Evolutionary conservation across 2,113 vertebrate species (phyloP).

Genomic region (Corydoras maculifer): DNA sequence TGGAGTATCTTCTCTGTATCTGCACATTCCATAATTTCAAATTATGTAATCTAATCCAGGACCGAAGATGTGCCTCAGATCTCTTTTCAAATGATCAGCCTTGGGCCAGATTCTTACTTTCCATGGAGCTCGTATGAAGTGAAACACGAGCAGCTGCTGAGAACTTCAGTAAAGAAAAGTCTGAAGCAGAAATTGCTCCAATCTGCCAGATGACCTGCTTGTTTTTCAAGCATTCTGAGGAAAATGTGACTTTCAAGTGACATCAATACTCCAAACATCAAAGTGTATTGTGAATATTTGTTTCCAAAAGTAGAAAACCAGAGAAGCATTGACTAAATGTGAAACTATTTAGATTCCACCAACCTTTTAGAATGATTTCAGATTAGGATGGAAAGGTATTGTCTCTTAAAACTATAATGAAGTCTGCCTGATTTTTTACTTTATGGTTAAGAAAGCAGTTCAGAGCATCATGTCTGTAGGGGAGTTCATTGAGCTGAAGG

Average conservation of each 20-base stretch:
- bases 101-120: neutral
- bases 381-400: constrained; percentile 2
- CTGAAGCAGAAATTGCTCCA: too few species aligned
- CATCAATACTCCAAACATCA: neutral
- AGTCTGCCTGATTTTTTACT: too few species aligned
- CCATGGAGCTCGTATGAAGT: neutral
- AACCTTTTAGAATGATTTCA: neutral
- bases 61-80: neutral
- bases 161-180: neutral
- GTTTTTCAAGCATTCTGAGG: neutral
- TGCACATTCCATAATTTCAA: neutral
- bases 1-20: neutral
- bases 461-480: constrained; percentile 69
- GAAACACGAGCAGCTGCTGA: neutral
- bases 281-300: neutral
- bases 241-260: neutral
- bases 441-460: neutral
- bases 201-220: neutral
- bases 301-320: neutral
- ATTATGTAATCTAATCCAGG: neutral
- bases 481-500: constrained; percentile 75
- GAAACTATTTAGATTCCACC: neutral
- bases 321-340: neutral
- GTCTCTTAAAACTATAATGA: neutral
- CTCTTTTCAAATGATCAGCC: neutral